Evolutionary conservation across 1,140 invertebrate genomes (phyloP).

Genomic region (Nylanderia fulva): DNA sequence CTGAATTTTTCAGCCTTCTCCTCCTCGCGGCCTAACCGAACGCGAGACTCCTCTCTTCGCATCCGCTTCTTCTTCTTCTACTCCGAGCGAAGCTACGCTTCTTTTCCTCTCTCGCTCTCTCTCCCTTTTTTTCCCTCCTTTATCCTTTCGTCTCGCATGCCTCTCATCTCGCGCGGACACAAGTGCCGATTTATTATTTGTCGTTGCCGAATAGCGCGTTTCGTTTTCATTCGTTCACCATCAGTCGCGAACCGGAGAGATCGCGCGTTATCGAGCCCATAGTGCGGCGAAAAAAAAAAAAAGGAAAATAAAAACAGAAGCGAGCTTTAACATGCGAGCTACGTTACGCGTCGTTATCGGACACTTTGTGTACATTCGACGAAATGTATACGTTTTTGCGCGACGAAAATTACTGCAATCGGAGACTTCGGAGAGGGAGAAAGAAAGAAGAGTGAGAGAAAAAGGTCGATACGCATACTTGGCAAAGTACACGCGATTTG

Average conservation of each 20-base stretch:
- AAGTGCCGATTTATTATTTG: slow-evolving; percentile 60
- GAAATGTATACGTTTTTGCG: not conserved
- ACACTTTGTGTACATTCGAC: not conserved
- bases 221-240: slow-evolving; percentile 29
- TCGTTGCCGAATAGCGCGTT: slow-evolving; percentile 29
- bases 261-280: slow-evolving; percentile 13
- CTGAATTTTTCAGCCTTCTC: slow-evolving; percentile 70
- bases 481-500: not conserved
- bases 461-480: not conserved
- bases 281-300: not conserved
- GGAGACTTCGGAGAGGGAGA: not conserved
- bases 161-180: slow-evolving; percentile 9
- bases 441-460: not conserved
- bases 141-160: not conserved
- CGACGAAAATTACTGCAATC: slow-evolving; percentile 31
- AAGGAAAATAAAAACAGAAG: no score
- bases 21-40: not conserved
- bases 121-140: not conserved
- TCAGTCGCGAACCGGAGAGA: no score
- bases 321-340: not conserved
- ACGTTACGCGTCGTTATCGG: slow-evolving; percentile 9
- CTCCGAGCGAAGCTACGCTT: slow-evolving; percentile 46
- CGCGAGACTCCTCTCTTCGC: slow-evolving; percentile 18
- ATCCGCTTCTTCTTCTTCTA: slow-evolving; percentile 14
- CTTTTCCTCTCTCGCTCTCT: slow-evolving; percentile 35